Conservation (phyloP, 2,113 vertebrate genomes). For the Elgaria multicarinata region DNA sequence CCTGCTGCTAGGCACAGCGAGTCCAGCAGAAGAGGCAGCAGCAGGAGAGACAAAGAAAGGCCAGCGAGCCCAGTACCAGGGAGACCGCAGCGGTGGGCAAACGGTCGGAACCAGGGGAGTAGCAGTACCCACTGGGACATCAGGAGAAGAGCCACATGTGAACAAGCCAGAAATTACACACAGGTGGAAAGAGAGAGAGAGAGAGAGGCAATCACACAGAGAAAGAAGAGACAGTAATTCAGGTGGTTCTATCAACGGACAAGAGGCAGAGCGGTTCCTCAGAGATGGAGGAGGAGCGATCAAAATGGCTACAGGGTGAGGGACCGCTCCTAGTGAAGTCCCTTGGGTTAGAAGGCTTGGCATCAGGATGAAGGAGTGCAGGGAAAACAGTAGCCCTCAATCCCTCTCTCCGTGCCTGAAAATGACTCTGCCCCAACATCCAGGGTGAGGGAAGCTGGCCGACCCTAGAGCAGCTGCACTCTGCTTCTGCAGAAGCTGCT, state of each 20-base stretch:
- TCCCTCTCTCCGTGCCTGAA: not conserved
- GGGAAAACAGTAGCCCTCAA: not conserved
- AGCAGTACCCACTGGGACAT: not conserved
- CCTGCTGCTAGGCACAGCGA: not conserved
- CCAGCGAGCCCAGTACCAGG: not conserved
- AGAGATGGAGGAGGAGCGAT: not conserved
- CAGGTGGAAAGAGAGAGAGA: not conserved
- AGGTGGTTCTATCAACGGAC: not conserved
- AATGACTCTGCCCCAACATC: not conserved
- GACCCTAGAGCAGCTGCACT: not conserved
- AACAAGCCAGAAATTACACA: no score
- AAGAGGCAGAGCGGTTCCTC: not conserved
- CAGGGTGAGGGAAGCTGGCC: not conserved
- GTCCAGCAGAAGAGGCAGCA: conserved; percentile 10
- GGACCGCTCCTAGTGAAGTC: not conserved
- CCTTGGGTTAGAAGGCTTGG: not conserved
- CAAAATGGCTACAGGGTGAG: not conserved
- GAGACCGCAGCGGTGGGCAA: not conserved
- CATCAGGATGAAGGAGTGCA: not conserved
- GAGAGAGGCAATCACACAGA: not conserved
- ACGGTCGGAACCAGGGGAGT: not conserved
- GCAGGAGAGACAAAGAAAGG: not conserved
- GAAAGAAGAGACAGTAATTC: not conserved
- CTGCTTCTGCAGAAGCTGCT: not conserved
- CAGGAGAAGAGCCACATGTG: not conserved